phyloP scores from a whole-genome alignment of 37 sponge, comb jelly and placozoan genomes.

The Crambe crambe region DNA sequence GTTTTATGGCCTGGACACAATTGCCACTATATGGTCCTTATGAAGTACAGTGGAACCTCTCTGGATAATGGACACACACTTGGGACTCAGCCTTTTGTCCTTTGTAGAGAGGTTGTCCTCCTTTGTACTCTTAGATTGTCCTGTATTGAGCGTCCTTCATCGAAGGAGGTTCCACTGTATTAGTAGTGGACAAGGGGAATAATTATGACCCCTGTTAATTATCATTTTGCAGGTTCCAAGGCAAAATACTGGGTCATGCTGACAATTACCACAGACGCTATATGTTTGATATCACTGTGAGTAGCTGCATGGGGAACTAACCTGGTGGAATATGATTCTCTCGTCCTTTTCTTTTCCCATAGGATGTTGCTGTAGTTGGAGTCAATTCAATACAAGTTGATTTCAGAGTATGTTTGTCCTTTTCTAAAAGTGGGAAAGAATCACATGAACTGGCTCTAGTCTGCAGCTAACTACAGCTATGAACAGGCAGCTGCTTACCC shows the following conservation, averaged over 20 bases:
- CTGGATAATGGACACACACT: neutral
- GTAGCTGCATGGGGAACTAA: too few species aligned
- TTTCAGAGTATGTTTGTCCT: slow-evolving; percentile 47
- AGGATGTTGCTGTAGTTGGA: slow-evolving; percentile 36
- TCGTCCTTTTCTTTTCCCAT: neutral
- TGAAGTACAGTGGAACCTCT: neutral
- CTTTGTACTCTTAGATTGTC: too few species aligned
- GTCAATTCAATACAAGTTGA: slow-evolving; percentile 40
- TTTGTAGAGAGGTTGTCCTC: neutral
- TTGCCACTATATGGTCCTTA: slow-evolving; percentile 59
- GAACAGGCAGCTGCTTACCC: slow-evolving; percentile 50
- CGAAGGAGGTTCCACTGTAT: too few species aligned
- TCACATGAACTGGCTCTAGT: slow-evolving; percentile 26
- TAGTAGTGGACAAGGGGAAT: neutral
- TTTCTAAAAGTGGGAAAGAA: too few species aligned
- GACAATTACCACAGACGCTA: slow-evolving; percentile 58
- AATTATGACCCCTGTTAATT: neutral
- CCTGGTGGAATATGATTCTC: neutral
- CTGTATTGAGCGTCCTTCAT: too few species aligned
- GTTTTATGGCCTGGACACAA: slow-evolving; percentile 87
- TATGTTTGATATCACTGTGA: slow-evolving; percentile 72
- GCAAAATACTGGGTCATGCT: slow-evolving; percentile 21
- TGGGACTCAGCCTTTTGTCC: neutral
- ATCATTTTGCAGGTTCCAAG: slow-evolving; percentile 49
- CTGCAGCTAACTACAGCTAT: slow-evolving; percentile 67